phyloP scores from a whole-genome alignment of 2,888 invertebrate species.

The Polyommatus icarus region DNA sequence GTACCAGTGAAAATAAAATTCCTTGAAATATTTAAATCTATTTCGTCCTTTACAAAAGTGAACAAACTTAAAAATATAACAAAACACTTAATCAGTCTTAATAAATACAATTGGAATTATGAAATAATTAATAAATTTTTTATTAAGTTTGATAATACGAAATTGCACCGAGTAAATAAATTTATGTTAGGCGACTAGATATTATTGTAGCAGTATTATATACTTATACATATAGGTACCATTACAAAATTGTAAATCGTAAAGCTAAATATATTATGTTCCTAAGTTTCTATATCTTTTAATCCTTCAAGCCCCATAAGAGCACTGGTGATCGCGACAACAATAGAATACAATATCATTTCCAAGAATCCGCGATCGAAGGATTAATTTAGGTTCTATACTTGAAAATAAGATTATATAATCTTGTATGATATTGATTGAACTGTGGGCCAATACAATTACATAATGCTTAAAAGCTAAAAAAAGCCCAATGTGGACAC shows the following conservation, averaged over 20 bases:
- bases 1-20: constrained; percentile 4
- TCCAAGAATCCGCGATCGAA: no score
- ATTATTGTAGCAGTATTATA: constrained; percentile 8
- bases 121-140: neutral
- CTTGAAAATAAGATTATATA: neutral
- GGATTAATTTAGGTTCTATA: neutral
- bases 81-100: constrained; percentile 44
- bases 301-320: no score
- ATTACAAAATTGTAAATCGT: constrained; percentile 9
- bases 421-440: neutral
- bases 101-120: constrained; percentile 31
- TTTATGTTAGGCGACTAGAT: constrained; percentile 27
- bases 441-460: neutral
- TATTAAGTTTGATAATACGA: neutral
- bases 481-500: no score
- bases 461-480: no score
- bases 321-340: no score
- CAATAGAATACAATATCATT: no score
- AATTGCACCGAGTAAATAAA: constrained; percentile 1
- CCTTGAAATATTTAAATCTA: neutral
- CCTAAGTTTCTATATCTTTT: neutral
- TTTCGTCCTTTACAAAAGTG: constrained; percentile 39
- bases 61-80: constrained; percentile 41
- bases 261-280: constrained; percentile 8
- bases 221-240: neutral